These are phyloP conservation scores for Pseudorectes ferrugineus DNA, from an alignment of 2,113 vertebrate genomes.

Conservation along the genomic window DNA sequence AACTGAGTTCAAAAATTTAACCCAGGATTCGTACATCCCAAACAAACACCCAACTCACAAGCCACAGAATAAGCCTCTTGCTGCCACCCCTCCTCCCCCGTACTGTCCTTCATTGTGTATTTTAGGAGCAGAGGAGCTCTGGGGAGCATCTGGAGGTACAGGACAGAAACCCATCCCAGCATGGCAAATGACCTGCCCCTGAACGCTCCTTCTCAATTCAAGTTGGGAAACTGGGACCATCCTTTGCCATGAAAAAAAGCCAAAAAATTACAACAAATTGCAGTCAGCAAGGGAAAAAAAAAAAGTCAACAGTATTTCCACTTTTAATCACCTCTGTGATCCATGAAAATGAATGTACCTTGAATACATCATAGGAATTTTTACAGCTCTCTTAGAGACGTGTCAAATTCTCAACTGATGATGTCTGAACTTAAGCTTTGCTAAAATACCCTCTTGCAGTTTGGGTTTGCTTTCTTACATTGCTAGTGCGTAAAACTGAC, in stretches of 20 bases:
- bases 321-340: neutral
- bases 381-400: neutral
- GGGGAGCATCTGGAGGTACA: neutral
- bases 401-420: neutral
- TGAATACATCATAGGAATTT: neutral
- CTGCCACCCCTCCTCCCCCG: neutral
- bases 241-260: neutral
- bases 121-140: neutral
- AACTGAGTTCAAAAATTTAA: neutral
- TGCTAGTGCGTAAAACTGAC: neutral
- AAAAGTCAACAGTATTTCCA: neutral
- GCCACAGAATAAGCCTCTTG: neutral
- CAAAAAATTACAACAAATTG: neutral
- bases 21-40: neutral
- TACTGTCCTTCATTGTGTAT: accelerated
- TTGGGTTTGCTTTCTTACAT: neutral
- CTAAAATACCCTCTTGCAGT: neutral
- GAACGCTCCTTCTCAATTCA: neutral
- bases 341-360: neutral
- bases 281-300: neutral
- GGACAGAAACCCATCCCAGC: neutral
- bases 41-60: neutral
- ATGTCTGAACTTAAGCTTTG: neutral
- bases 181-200: neutral
- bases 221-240: neutral